Evolutionary conservation across 37 sponge, comb jelly and placozoan species (phyloP).

Genomic region (Halisarca cf. caerulea): DNA sequence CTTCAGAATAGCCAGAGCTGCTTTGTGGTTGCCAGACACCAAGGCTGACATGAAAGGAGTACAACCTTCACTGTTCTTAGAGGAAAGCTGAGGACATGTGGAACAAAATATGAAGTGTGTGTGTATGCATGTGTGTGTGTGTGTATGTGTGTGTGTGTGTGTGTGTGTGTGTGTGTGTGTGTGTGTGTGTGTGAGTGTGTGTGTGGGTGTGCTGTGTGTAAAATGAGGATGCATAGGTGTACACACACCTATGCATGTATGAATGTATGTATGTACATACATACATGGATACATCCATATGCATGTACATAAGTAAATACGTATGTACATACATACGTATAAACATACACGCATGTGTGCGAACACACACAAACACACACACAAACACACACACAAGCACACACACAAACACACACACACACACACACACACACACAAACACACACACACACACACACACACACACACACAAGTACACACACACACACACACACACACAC

Average conservation of each 20-base stretch:
- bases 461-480: slow-evolving; percentile 18
- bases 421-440: not conserved
- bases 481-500: not conserved
- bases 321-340: not conserved
- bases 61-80: slow-evolving; percentile 50
- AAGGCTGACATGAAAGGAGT: slow-evolving; percentile 72
- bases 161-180: no score
- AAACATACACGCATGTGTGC: slow-evolving; percentile 1
- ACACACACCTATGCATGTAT: not conserved
- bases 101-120: not conserved
- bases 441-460: slow-evolving; percentile 33
- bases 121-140: not conserved
- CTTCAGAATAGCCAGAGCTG: slow-evolving; percentile 62
- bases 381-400: slow-evolving; percentile 22
- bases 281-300: slow-evolving; percentile 6
- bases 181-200: no score
- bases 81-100: slow-evolving; percentile 55
- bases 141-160: no score
- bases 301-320: not conserved
- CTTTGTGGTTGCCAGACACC: slow-evolving; percentile 50
- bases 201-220: not conserved
- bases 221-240: not conserved
- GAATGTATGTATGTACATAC: not conserved
- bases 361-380: slow-evolving; percentile 25
- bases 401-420: slow-evolving; percentile 17